These are phyloP conservation scores for Dastarcus helophoroides DNA, from an alignment of 2,888 invertebrate genomes.

Conservation along the genomic window DNA sequence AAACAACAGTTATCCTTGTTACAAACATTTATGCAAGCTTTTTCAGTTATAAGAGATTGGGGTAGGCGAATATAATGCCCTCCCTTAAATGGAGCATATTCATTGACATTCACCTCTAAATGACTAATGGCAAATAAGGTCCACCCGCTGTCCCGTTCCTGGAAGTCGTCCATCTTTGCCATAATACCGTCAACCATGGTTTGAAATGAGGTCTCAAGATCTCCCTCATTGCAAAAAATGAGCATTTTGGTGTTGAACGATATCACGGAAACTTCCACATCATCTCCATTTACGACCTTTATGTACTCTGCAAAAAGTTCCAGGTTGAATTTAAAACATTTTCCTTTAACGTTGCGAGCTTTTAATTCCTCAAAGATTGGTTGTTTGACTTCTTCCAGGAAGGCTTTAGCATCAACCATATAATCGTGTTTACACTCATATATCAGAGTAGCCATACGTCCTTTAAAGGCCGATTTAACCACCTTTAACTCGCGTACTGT, in stretches of 20 bases:
- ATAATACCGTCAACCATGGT: conserved; percentile 4
- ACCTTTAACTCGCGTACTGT: too few species aligned
- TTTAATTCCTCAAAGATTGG: too few species aligned
- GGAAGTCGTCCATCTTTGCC: conserved; percentile 16
- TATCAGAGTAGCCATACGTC: too few species aligned
- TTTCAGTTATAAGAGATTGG: conserved; percentile 13
- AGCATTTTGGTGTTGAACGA: conserved; percentile 1
- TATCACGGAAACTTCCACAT: conserved; percentile 2
- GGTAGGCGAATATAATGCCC: too few species aligned
- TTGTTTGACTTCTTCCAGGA: too few species aligned
- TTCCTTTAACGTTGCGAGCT: too few species aligned
- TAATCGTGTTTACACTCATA: too few species aligned
- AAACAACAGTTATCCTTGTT: conserved; percentile 19
- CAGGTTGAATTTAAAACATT: too few species aligned
- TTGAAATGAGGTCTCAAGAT: background rate
- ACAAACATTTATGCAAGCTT: conserved; percentile 18
- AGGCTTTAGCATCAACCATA: too few species aligned
- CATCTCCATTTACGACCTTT: too few species aligned
- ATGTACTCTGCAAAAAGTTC: too few species aligned
- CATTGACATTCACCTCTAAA: conserved; percentile 11
- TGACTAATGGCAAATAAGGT: conserved; percentile 13
- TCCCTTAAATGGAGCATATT: conserved; percentile 10
- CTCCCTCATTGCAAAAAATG: background rate
- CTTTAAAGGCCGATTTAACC: too few species aligned
- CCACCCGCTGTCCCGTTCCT: conserved; percentile 18